phyloP scores from a whole-genome alignment of 2,888 invertebrate species.

The Dasypogon diadema region DNA sequence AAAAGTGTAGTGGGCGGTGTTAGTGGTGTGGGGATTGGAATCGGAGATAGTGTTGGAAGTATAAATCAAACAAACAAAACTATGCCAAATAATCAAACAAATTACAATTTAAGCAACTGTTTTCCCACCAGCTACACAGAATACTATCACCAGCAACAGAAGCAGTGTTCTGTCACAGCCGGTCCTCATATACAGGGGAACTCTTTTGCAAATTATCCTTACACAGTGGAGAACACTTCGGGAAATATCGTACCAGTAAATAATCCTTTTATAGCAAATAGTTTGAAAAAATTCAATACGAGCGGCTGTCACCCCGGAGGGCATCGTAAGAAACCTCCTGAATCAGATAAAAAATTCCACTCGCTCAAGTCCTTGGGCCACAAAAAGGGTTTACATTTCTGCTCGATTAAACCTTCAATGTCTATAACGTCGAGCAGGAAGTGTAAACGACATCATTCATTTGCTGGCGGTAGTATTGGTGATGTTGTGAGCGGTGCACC shows the following conservation, averaged over 20 bases:
- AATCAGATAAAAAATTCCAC: slow-evolving; percentile 61
- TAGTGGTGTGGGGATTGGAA: slow-evolving; percentile 61
- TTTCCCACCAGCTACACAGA: slow-evolving; percentile 67
- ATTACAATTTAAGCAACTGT: slow-evolving; percentile 66
- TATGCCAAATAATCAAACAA: slow-evolving; percentile 47
- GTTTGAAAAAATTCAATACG: slow-evolving; percentile 62
- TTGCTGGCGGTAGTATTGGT: slow-evolving; percentile 67
- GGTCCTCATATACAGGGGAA: neutral
- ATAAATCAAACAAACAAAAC: slow-evolving; percentile 43
- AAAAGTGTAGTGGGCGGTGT: slow-evolving; percentile 7
- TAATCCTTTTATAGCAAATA: slow-evolving; percentile 50
- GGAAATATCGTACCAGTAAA: neutral
- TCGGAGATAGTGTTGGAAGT: slow-evolving; percentile 61
- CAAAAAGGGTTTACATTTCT: slow-evolving; percentile 58
- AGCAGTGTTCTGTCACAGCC: slow-evolving; percentile 44
- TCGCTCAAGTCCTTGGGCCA: slow-evolving; percentile 63
- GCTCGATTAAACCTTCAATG: slow-evolving; percentile 56
- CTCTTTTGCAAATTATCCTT: slow-evolving; percentile 64
- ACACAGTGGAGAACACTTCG: slow-evolving; percentile 60
- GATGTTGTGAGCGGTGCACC: slow-evolving; percentile 58
- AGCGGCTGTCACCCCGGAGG: slow-evolving; percentile 49
- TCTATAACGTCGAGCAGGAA: slow-evolving; percentile 57
- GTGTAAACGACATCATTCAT: slow-evolving; percentile 68
- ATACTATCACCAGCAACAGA: slow-evolving; percentile 65
- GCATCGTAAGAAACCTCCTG: slow-evolving; percentile 52